Conservation (phyloP, 2,888 invertebrate species). For the Habrosyne pyritoides region DNA sequence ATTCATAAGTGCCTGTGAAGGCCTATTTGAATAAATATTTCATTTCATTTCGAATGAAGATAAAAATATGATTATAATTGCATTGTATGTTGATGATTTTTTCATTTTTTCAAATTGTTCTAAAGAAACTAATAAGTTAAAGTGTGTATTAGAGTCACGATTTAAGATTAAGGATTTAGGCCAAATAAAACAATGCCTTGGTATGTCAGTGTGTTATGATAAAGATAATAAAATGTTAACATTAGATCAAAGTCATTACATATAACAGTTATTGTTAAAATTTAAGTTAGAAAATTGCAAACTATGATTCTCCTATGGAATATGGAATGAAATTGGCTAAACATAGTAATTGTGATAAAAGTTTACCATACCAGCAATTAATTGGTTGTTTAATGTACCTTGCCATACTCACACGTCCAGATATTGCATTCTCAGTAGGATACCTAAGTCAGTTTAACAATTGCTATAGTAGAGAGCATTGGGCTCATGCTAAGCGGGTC, state of each 20-base stretch:
- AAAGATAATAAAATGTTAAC: constrained; percentile 5
- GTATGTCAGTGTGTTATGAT: too few species aligned
- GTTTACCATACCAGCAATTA: constrained; percentile 1
- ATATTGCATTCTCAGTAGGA: neutral
- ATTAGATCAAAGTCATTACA: neutral
- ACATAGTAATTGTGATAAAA: neutral
- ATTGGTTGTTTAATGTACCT: constrained; percentile 7
- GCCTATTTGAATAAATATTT: too few species aligned
- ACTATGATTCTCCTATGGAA: neutral
- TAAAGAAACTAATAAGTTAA: neutral
- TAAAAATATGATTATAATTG: neutral
- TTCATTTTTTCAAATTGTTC: constrained; percentile 7
- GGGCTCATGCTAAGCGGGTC: too few species aligned
- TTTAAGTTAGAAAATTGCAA: constrained; percentile 5
- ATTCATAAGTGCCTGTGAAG: too few species aligned
- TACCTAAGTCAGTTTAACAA: neutral
- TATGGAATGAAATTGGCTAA: neutral
- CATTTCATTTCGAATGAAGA: too few species aligned
- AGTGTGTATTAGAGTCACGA: neutral
- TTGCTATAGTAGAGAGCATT: constrained; percentile 2
- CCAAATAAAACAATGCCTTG: too few species aligned
- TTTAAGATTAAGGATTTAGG: too few species aligned
- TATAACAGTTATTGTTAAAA: neutral
- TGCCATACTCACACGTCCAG: constrained; percentile 6
- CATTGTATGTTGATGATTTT: constrained; percentile 11